Evolutionary conservation across 1,140 invertebrate species (phyloP).

Genomic region (Colletes gigas): DNA sequence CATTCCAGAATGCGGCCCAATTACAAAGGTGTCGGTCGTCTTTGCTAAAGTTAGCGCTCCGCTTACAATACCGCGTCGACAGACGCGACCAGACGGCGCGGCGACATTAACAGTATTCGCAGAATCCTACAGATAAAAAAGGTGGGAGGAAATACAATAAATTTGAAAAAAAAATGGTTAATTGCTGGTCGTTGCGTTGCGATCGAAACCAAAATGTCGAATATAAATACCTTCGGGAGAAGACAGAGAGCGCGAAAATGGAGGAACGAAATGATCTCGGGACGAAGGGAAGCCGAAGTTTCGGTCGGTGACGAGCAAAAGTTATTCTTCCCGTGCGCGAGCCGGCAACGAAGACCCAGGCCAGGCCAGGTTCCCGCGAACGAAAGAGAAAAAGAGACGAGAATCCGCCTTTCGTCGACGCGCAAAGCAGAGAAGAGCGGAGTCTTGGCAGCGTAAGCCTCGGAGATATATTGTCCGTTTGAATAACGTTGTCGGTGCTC

Average conservation of each 20-base stretch:
- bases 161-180: too few relatives aligned
- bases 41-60: too few relatives aligned
- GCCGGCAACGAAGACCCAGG: too few relatives aligned
- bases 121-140: too few relatives aligned
- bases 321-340: constrained; percentile 11
- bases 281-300: constrained; percentile 2
- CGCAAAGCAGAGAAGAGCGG: constrained; percentile 51
- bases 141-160: too few relatives aligned
- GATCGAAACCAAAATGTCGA: neutral
- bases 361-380: neutral
- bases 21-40: too few relatives aligned
- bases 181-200: too few relatives aligned
- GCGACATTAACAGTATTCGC: too few relatives aligned
- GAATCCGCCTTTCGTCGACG: constrained; percentile 19
- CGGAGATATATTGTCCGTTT: constrained; percentile 77
- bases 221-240: neutral
- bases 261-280: neutral
- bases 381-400: constrained; percentile 35
- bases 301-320: neutral
- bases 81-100: too few relatives aligned
- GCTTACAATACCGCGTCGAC: too few relatives aligned
- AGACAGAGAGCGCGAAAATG: neutral
- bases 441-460: constrained; percentile 75
- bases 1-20: too few relatives aligned
- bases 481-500: constrained; percentile 73